A percentile compares a stretch with the other conserved stretches of the same genome.
Conservation (phyloP, 2,797 vertebrate genomes). For the Peromyscus nudipes region DNA sequence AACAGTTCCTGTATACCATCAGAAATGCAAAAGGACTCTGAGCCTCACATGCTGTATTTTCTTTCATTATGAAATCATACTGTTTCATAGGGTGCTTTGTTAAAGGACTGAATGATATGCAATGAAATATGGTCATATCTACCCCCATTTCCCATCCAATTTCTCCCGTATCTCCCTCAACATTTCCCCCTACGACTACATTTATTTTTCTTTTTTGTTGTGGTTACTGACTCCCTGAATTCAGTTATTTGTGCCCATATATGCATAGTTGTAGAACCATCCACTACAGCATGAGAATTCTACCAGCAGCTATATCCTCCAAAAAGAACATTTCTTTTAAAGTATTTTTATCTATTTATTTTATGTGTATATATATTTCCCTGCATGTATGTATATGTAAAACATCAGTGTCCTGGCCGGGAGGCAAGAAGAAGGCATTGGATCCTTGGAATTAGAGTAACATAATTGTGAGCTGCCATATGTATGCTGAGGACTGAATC, state of each 20-base stretch:
- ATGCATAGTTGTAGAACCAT: not conserved
- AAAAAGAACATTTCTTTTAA: not conserved
- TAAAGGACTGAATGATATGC: not conserved
- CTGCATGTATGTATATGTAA: not conserved
- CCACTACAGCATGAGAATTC: not conserved
- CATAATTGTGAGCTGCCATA: not conserved
- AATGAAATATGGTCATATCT: not conserved
- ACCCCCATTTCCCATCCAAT: not conserved
- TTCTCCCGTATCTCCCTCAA: not conserved
- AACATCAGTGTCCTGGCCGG: not conserved
- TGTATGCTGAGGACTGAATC: not conserved
- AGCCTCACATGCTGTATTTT: conserved; percentile 73
- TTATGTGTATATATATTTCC: not conserved
- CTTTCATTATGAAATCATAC: not conserved
- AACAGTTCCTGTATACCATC: conserved; percentile 71
- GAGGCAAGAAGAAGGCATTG: not conserved
- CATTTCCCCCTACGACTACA: not conserved
- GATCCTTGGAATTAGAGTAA: not conserved
- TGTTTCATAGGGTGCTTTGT: not conserved
- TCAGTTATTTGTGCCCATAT: not conserved
- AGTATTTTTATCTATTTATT: not conserved
- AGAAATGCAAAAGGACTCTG: conserved; percentile 71
- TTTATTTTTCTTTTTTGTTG: not conserved
- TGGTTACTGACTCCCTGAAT: not conserved
- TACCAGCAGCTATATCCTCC: not conserved